Evolutionary conservation across 1,140 invertebrate species (phyloP), one percentile per base, ranked within the genome.

Genomic region (Drosophila lacertosa): DNA sequence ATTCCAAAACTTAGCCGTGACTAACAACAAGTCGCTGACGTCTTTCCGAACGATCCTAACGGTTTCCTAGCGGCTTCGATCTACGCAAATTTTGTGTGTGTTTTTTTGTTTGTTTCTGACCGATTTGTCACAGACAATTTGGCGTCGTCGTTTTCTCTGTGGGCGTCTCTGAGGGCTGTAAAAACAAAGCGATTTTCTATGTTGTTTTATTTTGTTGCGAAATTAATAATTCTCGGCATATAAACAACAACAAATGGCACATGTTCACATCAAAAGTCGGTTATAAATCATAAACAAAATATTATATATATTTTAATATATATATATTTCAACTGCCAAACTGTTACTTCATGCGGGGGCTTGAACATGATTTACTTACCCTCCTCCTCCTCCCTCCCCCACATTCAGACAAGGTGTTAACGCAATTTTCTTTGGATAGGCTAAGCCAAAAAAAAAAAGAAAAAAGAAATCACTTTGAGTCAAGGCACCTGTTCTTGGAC

Each of bases 81-180:
- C 64, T 82, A 78, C 79, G 79, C 70, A 83, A 71, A 66, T 83
- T 74, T 32, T 65, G 55, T 59, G 82, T 74, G 0, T 0, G 24
- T 26, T 6, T 26, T 26, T 26, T 0, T 29, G n/a, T 35, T 60
- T 24, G 24, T 33, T 4, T 18, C 48, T 15, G n/a, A 2, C 32
- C 32, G 47, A 42, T 66, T 79, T 84, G 82, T 74, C 77, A 82
- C 70, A 86, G 82, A 86, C 82, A 81, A 88, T 67, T 77, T 62
- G 82, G 82, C 82, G 82, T 59, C 57, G 57, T 65, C 44, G 64
- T 6, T 47, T 16, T 53, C n/a, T 48, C 44, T 42, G 37, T 39
- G 42, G 39, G 74, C 59, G 69, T 42, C 32, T 32, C 11, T 50
- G 72, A 76, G 76, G 72, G 59, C 53, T 76, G 72, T 76, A 83